Evolutionary conservation across 1,140 invertebrate species (phyloP).

Genomic region (Pogonomyrmex barbatus): DNA sequence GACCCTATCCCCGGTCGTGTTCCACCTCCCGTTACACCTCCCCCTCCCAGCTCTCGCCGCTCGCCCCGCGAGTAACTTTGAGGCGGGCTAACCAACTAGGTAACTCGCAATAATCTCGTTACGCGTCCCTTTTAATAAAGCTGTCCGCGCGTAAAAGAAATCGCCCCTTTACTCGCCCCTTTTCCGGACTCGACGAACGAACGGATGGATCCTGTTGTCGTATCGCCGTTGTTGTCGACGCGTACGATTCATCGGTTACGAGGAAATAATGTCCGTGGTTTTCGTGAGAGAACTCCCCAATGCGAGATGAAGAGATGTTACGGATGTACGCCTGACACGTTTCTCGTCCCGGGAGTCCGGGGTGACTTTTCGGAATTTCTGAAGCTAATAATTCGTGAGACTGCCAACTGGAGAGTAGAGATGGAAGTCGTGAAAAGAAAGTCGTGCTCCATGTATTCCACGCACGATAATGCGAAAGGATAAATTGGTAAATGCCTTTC

Average conservation of each 20-base stretch:
- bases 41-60: conserved; percentile 71
- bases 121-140: conserved; percentile 69
- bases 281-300: conserved; percentile 35
- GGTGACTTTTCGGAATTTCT: background rate
- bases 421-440: background rate
- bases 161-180: conserved; percentile 29
- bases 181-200: conserved; percentile 18
- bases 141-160: conserved; percentile 45
- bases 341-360: no score
- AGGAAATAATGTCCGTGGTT: conserved; percentile 25
- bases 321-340: background rate
- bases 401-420: background rate
- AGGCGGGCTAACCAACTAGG: conserved; percentile 76
- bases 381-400: conserved; percentile 6
- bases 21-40: background rate
- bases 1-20: conserved; percentile 30
- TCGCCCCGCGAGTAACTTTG: conserved; percentile 74
- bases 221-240: background rate
- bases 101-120: conserved; percentile 78
- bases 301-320: background rate
- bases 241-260: conserved; percentile 21
- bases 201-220: background rate
- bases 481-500: background rate
- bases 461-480: background rate
- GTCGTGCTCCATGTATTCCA: background rate